Evolutionary conservation across 2,113 vertebrate species (phyloP), one percentile per base, ranked within the genome.

Genomic region (Seriola aureovittata): DNA sequence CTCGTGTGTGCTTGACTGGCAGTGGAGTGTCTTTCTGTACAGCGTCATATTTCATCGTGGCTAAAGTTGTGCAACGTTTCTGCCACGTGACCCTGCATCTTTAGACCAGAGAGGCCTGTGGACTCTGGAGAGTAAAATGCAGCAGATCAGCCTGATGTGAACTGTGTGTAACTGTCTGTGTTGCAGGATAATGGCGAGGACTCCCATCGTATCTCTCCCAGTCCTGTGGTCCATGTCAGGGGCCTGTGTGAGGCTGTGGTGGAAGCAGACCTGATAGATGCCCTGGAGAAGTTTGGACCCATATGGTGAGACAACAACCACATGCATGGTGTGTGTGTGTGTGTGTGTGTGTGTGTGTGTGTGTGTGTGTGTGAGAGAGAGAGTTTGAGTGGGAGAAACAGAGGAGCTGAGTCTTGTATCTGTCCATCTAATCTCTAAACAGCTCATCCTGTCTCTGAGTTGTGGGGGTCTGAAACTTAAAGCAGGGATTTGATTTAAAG

Each of bases 251-350:
- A 98, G 79, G 98, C 97, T 0, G 98, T 99, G 62, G 97, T 99
- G 93, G 98, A 99, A 85, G 98, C 98, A 11, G 98, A 99, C 89
- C 96, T 99, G 6, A 97, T 99, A 86, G 97, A 99, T 78, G 96
- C 97, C 21, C 95, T 99, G 67, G 96, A 99, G 81, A 97, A 97
- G 81, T 99, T 99, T 95, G 98, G 98, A 82, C 93, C 97, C 59
- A 98, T 99, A 95, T 98, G 97, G 98, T 99, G 96, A 90, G 91
- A 78, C 38, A 16, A 14, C 19, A 48, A 4, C 14, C 14, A 19
- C 9, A 42, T 38, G 38, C 8, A 5, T 38, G 16, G 19, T 32
- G 21, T 46, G 10, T 76, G 12, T 57, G 11, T 71, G n/a, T 46
- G 36, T 74, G 46, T 44, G 38, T 44, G 10, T 44, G 12, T 44